Evolutionary conservation across 2,797 vertebrate genomes (phyloP).

Genomic region (Bradypus variegatus): DNA sequence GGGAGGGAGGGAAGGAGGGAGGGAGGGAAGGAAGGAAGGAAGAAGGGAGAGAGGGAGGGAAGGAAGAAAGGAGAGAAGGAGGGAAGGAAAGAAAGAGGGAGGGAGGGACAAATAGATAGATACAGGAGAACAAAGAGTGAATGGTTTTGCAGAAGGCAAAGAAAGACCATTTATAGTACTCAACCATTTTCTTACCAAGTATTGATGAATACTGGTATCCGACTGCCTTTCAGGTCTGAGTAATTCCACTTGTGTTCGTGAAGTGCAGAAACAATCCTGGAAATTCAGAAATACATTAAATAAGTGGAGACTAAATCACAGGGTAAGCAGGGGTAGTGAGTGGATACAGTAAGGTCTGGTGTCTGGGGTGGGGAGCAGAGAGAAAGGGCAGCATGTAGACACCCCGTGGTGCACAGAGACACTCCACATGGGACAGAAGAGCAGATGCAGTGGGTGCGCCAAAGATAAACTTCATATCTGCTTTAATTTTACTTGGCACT

Average conservation of each 20-base stretch:
- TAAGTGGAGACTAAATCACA: not conserved
- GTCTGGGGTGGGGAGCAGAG: not conserved
- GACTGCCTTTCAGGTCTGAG: slow-evolving; percentile 88
- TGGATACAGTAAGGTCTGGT: not conserved
- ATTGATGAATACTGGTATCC: slow-evolving; percentile 83
- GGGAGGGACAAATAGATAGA: not conserved
- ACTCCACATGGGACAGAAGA: not conserved
- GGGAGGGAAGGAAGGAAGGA: too few species aligned
- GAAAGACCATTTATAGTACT: not conserved
- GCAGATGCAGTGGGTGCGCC: not conserved
- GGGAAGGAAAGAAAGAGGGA: not conserved
- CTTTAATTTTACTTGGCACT: not conserved
- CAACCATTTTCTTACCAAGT: slow-evolving; percentile 80
- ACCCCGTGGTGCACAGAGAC: too few species aligned
- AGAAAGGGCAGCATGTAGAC: not conserved
- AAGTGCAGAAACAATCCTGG: slow-evolving; percentile 97
- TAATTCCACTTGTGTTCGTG: slow-evolving; percentile 90
- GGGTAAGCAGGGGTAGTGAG: not conserved
- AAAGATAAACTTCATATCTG: not conserved
- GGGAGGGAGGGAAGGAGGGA: too few species aligned
- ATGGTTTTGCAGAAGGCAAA: not conserved
- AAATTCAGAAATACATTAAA: slow-evolving; percentile 56
- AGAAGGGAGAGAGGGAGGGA: not conserved
- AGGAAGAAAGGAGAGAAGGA: too few species aligned
- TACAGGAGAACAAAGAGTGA: not conserved